Evolutionary conservation across 1,140 invertebrate species (phyloP).

Genomic region (Globodera ellingtonae): DNA sequence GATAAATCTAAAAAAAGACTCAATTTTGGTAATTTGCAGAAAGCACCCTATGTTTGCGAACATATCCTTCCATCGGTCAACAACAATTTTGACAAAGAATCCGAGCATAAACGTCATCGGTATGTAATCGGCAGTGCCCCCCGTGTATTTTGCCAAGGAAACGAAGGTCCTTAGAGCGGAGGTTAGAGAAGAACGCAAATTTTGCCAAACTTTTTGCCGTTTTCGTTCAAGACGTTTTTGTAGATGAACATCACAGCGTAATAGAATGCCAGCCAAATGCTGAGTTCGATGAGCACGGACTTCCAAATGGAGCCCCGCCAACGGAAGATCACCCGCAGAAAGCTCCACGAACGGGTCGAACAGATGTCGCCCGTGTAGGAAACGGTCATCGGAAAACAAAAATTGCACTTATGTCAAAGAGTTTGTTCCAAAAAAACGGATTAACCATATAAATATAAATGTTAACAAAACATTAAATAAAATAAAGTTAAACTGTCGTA

Average conservation of each 20-base stretch:
- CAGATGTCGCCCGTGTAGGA: slow-evolving; percentile 51
- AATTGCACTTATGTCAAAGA: too few relatives aligned
- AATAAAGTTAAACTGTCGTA: too few relatives aligned
- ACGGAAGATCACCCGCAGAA: slow-evolving; percentile 37
- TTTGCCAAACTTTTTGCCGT: slow-evolving; percentile 29
- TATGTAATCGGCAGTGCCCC: slow-evolving; percentile 51
- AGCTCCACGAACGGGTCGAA: slow-evolving; percentile 30
- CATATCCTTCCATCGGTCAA: slow-evolving; percentile 56
- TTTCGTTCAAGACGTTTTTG: slow-evolving; percentile 23
- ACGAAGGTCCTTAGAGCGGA: slow-evolving; percentile 42
- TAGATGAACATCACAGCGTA: slow-evolving; percentile 21
- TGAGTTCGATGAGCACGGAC: slow-evolving; percentile 33
- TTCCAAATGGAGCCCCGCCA: slow-evolving; percentile 42
- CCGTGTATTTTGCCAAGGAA: slow-evolving; percentile 49
- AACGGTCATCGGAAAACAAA: slow-evolving; percentile 37
- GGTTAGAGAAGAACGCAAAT: background rate
- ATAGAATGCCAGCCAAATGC: slow-evolving; percentile 35
- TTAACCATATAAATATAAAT: too few relatives aligned
- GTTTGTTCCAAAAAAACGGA: too few relatives aligned
- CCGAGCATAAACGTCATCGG: slow-evolving; percentile 62
- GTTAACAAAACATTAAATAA: too few relatives aligned
- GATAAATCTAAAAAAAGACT: background rate
- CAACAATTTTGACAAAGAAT: slow-evolving; percentile 59
- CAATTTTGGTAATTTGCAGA: background rate
- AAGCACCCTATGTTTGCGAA: slow-evolving; percentile 54